phyloP scores from a whole-genome alignment of 2,113 vertebrate genomes.

The Rhegmatorhina hoffmannsi region DNA sequence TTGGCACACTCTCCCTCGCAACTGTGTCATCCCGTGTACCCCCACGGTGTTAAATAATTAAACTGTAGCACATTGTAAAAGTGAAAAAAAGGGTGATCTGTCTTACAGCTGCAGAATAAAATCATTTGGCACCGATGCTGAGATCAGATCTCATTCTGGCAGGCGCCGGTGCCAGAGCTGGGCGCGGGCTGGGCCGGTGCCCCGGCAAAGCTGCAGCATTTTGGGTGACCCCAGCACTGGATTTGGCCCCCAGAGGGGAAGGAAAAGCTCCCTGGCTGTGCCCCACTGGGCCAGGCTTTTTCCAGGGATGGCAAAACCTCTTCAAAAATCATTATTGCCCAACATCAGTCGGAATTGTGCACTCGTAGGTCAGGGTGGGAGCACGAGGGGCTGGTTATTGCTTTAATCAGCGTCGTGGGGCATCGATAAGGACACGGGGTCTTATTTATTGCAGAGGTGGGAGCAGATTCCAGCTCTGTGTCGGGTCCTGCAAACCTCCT shows the following conservation, averaged over 20 bases:
- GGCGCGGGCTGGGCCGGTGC: not conserved
- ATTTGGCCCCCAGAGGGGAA: not conserved
- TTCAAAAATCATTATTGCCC: not conserved
- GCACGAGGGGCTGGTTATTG: not conserved
- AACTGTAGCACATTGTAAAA: constrained; percentile 34
- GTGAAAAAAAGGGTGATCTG: not conserved
- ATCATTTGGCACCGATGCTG: not conserved
- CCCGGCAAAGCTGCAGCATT: not conserved
- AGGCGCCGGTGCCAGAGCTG: not conserved
- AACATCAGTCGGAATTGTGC: not conserved
- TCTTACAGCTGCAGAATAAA: constrained; percentile 41
- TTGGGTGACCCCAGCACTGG: accelerated
- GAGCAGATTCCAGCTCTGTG: not conserved
- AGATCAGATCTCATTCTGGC: not conserved
- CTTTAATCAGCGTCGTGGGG: not conserved
- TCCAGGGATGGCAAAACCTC: not conserved
- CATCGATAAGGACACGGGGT: not conserved
- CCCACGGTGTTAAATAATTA: constrained; percentile 50
- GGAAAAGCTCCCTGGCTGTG: not conserved
- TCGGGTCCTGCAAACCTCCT: not conserved
- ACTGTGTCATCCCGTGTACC: not conserved
- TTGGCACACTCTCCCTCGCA: not conserved
- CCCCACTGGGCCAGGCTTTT: not conserved
- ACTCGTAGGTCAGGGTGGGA: not conserved
- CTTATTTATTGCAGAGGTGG: not conserved